phyloP scores from a whole-genome alignment of 2,888 invertebrate genomes.

The Anodontia alba region DNA sequence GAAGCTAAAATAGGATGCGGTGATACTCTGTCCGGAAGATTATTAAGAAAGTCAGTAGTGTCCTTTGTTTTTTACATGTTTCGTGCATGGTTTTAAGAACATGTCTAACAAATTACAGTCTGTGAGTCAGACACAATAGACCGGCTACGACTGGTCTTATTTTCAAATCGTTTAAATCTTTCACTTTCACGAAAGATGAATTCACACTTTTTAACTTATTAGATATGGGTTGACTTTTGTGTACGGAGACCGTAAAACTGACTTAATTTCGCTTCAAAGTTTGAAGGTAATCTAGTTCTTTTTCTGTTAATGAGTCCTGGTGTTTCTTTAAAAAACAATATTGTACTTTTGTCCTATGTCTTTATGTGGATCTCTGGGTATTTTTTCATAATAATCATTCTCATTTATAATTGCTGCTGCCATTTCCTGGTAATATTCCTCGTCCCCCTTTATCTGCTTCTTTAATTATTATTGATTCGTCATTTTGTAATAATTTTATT shows the following conservation, averaged over 20 bases:
- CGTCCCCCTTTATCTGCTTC: too few relatives aligned
- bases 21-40: too few relatives aligned
- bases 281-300: conserved; percentile 1
- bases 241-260: neutral
- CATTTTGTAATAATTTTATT: too few relatives aligned
- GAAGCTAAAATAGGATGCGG: too few relatives aligned
- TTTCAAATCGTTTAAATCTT: neutral
- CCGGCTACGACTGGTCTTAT: neutral
- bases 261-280: neutral
- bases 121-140: neutral
- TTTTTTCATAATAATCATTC: neutral
- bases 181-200: neutral
- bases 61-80: too few relatives aligned
- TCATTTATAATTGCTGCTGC: neutral
- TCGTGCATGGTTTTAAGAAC: neutral
- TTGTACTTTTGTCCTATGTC: neutral
- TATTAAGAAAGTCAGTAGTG: too few relatives aligned
- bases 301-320: neutral
- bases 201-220: neutral
- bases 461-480: too few relatives aligned
- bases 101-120: neutral
- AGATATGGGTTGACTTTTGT: neutral
- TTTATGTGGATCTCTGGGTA: neutral
- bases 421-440: conserved; percentile 3
- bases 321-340: neutral